A percentile compares a stretch with the other conserved stretches of the same genome.
Evolutionary conservation across 1,140 invertebrate species (phyloP).

Genomic region (Drosophila pseudoananassae): DNA sequence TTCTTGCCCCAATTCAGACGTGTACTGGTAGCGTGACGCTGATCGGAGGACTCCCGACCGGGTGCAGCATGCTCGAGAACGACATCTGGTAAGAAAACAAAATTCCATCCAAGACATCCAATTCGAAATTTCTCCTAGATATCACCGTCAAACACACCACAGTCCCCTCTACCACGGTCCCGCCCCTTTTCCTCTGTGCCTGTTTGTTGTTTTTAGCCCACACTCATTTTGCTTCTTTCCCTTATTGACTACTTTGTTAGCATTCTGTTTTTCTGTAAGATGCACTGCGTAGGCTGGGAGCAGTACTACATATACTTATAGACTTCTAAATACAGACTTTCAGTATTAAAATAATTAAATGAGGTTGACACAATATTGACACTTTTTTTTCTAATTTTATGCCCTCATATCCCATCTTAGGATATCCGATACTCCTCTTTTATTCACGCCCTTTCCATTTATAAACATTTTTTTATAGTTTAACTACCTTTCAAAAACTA

Average conservation of each 20-base stretch:
- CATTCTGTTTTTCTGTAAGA: conserved; percentile 17
- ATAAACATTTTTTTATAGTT: too few species aligned
- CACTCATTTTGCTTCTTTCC: conserved; percentile 7
- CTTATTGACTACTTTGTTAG: conserved; percentile 16
- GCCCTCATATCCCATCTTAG: too few species aligned
- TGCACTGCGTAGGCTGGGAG: background rate
- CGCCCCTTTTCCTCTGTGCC: conserved; percentile 38
- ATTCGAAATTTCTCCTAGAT: conserved; percentile 22
- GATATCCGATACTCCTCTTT: too few species aligned
- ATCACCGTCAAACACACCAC: conserved; percentile 17
- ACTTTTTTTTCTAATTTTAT: too few species aligned
- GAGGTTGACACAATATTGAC: too few species aligned
- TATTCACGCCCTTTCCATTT: too few species aligned
- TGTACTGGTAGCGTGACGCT: background rate
- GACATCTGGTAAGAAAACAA: conserved; percentile 39
- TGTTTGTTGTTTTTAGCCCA: conserved; percentile 14
- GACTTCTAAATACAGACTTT: background rate
- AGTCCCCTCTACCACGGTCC: conserved; percentile 66
- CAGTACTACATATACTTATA: background rate
- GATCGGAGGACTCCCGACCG: conserved; percentile 5
- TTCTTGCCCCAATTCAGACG: conserved; percentile 10
- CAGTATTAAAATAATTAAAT: too few species aligned
- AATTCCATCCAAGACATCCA: conserved; percentile 11
- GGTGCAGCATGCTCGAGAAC: conserved; percentile 41
- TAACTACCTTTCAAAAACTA: too few species aligned